phyloP scores from a whole-genome alignment of 2,888 invertebrate species.

The Dione juno region DNA sequence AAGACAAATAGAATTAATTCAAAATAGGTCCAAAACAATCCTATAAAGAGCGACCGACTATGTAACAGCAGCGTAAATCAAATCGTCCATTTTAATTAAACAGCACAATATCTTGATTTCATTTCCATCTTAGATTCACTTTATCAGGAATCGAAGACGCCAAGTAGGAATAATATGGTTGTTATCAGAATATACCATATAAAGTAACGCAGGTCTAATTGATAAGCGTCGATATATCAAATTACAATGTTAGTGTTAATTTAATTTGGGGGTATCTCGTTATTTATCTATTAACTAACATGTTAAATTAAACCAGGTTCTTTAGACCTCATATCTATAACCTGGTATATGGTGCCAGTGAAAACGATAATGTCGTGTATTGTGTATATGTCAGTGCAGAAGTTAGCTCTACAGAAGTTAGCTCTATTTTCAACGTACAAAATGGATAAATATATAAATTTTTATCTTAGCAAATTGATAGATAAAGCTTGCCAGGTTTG shows the following conservation, averaged over 20 bases:
- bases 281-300: too few species aligned
- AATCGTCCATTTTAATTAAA: slow-evolving; percentile 62
- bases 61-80: slow-evolving; percentile 52
- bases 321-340: too few species aligned
- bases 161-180: slow-evolving; percentile 23
- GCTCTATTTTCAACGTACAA: too few species aligned
- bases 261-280: too few species aligned
- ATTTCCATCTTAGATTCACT: slow-evolving; percentile 53
- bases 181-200: slow-evolving; percentile 5
- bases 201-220: slow-evolving; percentile 5
- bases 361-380: too few species aligned
- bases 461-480: too few species aligned
- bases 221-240: background rate
- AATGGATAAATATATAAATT: too few species aligned
- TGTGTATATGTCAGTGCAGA: too few species aligned
- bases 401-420: too few species aligned
- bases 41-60: slow-evolving; percentile 56
- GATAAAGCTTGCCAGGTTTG: too few species aligned
- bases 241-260: background rate
- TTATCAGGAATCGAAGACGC: slow-evolving; percentile 31
- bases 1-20: slow-evolving; percentile 16
- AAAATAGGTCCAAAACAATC: background rate
- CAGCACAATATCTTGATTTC: slow-evolving; percentile 68
- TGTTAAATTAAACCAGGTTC: too few species aligned
- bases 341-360: too few species aligned